A percentile compares a stretch with the other conserved stretches of the same genome.
Conservation (phyloP, 2,888 invertebrate species). For the Ichneumoninae sp. region DNA sequence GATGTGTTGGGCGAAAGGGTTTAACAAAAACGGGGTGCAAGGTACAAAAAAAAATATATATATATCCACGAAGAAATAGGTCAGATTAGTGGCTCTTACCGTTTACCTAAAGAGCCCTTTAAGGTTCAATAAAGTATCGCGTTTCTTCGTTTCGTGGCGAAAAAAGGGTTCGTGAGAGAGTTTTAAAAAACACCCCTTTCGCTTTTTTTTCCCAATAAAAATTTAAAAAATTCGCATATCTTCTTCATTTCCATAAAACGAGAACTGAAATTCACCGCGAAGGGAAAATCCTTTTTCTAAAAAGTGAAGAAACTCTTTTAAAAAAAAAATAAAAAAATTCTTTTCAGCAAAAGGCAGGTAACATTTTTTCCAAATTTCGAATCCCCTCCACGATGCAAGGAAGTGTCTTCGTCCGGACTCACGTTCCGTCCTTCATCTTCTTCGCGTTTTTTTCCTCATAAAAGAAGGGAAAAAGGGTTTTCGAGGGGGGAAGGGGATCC, state of each 20-base stretch:
- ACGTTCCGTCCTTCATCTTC: constrained; percentile 52
- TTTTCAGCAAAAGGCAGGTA: not conserved
- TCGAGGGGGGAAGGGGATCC: constrained; percentile 51
- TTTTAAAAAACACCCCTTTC: constrained; percentile 35
- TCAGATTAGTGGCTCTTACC: constrained; percentile 77
- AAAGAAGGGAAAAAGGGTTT: constrained; percentile 58
- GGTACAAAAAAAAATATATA: constrained; percentile 49
- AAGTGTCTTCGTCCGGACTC: constrained; percentile 53
- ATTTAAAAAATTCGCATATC: not conserved
- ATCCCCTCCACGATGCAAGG: constrained; percentile 1
- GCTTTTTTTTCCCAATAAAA: constrained; percentile 23
- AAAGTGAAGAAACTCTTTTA: not conserved
- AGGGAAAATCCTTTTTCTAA: too few species aligned
- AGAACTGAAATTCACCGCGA: too few species aligned
- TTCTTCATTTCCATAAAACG: not conserved
- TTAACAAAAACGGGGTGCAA: constrained; percentile 72
- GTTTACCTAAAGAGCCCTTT: constrained; percentile 79
- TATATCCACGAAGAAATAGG: constrained; percentile 74
- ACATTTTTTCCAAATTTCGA: not conserved
- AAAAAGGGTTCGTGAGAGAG: constrained; percentile 33
- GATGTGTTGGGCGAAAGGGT: constrained; percentile 79
- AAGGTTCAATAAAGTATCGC: constrained; percentile 78
- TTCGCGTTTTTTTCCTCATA: constrained; percentile 29
- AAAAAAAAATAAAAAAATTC: not conserved
- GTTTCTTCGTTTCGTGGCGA: constrained; percentile 72